A percentile compares a stretch with the other conserved stretches of the same genome.
Evolutionary conservation across 1,140 invertebrate genomes (phyloP).

Genomic region (Varroa destructor): DNA sequence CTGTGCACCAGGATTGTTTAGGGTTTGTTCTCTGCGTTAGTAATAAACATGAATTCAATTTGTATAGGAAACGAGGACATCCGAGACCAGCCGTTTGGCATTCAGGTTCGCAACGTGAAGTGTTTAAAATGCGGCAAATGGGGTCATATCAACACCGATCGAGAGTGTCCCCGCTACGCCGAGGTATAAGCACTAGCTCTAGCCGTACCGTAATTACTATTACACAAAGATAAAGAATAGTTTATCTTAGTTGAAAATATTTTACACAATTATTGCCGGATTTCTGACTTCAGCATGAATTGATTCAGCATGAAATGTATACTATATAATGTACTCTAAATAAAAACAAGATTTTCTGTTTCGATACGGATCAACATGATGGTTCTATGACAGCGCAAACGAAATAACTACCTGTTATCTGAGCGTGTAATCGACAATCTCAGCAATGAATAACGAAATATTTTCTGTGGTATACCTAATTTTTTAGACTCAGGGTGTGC

Average conservation of each 20-base stretch:
- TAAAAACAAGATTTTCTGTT: too few species aligned
- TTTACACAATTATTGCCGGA: background rate
- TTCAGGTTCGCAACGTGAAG: conserved; percentile 81
- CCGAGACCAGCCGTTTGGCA: conserved; percentile 95
- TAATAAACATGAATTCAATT: background rate
- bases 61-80: conserved; percentile 80
- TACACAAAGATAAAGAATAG: background rate
- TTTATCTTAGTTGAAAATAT: background rate
- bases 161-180: conserved; percentile 84
- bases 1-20: too few species aligned
- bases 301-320: background rate
- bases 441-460: too few species aligned
- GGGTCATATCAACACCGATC: conserved; percentile 98
- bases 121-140: conserved; percentile 98
- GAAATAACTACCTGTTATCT: too few species aligned
- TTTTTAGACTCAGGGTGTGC: conserved; percentile 29
- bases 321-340: too few species aligned
- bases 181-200: conserved; percentile 32
- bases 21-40: too few species aligned
- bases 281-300: background rate
- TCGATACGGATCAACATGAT: too few species aligned
- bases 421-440: too few species aligned
- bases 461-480: background rate
- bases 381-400: too few species aligned
- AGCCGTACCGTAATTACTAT: conserved; percentile 31